Conservation (phyloP, 2,888 invertebrate species). For the Calliopum simillimum region DNA sequence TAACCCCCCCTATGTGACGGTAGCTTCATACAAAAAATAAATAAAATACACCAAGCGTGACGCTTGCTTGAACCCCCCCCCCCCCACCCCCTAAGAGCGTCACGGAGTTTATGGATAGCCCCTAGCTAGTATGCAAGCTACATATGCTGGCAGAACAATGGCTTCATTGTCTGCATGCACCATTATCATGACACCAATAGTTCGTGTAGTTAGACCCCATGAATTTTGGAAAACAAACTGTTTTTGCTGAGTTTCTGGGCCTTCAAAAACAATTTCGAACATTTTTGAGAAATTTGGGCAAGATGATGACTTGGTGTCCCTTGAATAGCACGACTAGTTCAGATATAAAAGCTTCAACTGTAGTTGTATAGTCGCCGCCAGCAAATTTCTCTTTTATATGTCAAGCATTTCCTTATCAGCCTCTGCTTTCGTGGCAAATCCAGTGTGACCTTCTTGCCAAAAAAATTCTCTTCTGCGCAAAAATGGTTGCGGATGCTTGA, state of each 20-base stretch:
- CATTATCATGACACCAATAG: conserved; percentile 92
- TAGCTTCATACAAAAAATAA: too few species aligned
- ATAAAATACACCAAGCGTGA: too few species aligned
- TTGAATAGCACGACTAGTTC: conserved; percentile 94
- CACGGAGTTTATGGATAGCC: conserved; percentile 96
- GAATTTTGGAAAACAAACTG: conserved; percentile 96
- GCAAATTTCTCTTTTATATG: conserved; percentile 97
- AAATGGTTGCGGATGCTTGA: conserved; percentile 99
- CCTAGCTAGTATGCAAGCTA: conserved; percentile 90
- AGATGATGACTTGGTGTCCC: conserved; percentile 98
- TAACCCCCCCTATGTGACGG: too few species aligned
- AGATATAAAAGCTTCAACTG: conserved; percentile 94
- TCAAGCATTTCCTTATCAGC: conserved; percentile 89
- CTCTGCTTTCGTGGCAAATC: conserved; percentile 84
- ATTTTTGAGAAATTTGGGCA: conserved; percentile 99
- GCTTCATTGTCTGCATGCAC: conserved; percentile 98
- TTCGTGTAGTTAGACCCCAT: conserved; percentile 97
- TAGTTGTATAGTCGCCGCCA: conserved; percentile 96
- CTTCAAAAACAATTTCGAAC: conserved; percentile 97
- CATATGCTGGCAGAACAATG: conserved; percentile 92
- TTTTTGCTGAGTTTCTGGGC: conserved; percentile 90
- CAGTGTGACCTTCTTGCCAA: conserved; percentile 99
- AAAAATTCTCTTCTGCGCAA: conserved; percentile 97
- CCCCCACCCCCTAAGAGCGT: conserved; percentile 74
- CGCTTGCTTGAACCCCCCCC: too few species aligned